Percentiles rank a stretch among this genome's conserved stretches.
Evolutionary conservation across 2,888 invertebrate genomes (phyloP).

Genomic region (Athalia cordata): DNA sequence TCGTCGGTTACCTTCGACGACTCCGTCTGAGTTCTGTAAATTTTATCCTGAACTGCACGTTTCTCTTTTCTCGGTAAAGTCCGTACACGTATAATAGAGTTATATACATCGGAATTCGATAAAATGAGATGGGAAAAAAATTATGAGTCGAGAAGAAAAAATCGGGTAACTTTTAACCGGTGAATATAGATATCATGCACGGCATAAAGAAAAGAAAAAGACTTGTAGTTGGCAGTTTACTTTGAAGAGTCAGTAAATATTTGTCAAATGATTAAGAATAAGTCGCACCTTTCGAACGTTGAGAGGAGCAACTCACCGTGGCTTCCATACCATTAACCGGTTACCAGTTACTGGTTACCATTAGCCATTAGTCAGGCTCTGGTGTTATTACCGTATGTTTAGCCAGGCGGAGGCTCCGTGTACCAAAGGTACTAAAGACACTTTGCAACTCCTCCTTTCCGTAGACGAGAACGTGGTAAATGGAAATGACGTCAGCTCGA

Average conservation of each 20-base stretch:
- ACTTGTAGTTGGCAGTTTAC: slow-evolving; percentile 11
- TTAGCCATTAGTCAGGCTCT: slow-evolving; percentile 40
- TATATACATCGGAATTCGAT: not conserved
- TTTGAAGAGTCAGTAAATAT: slow-evolving; percentile 24
- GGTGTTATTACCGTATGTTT: slow-evolving; percentile 40
- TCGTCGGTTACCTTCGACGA: slow-evolving; percentile 11
- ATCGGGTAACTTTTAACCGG: not conserved
- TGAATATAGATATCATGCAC: too few species aligned
- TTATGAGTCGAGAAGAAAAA: not conserved
- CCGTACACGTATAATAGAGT: too few species aligned
- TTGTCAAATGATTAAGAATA: slow-evolving; percentile 42
- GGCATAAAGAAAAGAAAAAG: not conserved
- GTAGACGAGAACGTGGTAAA: slow-evolving; percentile 7
- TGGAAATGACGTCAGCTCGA: slow-evolving; percentile 40
- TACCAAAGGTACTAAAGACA: slow-evolving; percentile 36
- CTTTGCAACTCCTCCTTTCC: slow-evolving; percentile 34
- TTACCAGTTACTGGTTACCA: slow-evolving; percentile 36
- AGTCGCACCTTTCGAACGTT: slow-evolving; percentile 43
- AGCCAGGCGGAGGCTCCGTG: not conserved
- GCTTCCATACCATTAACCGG: slow-evolving; percentile 37
- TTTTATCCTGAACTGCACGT: not conserved
- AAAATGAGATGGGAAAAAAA: not conserved
- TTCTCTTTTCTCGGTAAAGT: too few species aligned
- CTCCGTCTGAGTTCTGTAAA: slow-evolving; percentile 17
- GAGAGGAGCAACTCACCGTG: slow-evolving; percentile 17